Evolutionary conservation across 2,113 vertebrate genomes (phyloP).

Genomic region (Leptocoma aspasia): DNA sequence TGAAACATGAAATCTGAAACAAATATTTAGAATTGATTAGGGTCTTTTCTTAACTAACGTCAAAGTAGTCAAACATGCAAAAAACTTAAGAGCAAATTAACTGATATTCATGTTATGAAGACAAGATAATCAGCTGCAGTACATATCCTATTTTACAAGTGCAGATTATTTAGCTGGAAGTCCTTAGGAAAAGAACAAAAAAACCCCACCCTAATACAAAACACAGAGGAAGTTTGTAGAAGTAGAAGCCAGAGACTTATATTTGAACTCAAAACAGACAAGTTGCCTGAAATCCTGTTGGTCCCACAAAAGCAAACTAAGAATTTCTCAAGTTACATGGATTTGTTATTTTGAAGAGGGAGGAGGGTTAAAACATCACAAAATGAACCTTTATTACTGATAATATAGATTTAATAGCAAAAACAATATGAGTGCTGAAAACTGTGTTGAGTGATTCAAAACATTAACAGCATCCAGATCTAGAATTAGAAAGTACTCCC

Average conservation of each 20-base stretch:
- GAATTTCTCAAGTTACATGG: not conserved
- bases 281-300: not conserved
- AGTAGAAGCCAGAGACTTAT: not conserved
- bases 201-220: not conserved
- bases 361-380: not conserved
- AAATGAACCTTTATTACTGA: not conserved
- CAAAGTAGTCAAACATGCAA: not conserved
- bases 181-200: not conserved
- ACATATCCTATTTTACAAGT: not conserved
- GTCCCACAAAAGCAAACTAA: not conserved
- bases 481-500: not conserved
- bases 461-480: not conserved
- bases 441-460: not conserved
- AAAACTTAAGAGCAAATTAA: not conserved
- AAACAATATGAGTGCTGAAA: not conserved
- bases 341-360: not conserved
- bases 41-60: not conserved
- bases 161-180: not conserved
- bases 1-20: constrained; percentile 58
- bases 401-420: not conserved
- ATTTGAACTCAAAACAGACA: not conserved
- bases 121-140: not conserved
- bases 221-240: not conserved
- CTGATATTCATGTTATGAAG: not conserved
- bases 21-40: not conserved